Base-by-base conservation (phyloP, 1,140 invertebrate genomes). In the Dreissena rostriformis region DNA sequence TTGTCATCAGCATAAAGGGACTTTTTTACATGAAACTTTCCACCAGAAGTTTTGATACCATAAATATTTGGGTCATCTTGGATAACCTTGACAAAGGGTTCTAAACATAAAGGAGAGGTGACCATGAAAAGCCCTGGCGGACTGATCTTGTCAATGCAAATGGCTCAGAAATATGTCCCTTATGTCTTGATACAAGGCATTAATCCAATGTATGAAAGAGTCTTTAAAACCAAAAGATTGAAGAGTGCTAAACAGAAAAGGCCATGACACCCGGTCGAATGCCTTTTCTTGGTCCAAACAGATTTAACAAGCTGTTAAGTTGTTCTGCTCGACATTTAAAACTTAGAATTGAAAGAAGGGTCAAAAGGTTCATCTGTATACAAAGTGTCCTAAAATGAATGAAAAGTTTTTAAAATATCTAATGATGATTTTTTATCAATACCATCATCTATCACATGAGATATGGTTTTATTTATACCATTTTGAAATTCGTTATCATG, bases 41-140 rank as follows among this genome's bases (percentile, higher is more conserved):
- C 55, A 82, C 82, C 89, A n/a, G 87, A 86, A 8, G 88, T 26
- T 49, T 80, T 55, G 19, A 90, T 71, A 70, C 89, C 89, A 70
- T 67, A 68, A 51, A 89, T 89, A 24, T 79, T 15, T 10, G 24
- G 26, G 57, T 88, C 85, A 15, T 75, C 39, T 24, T 82, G 67
- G 0, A 82, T 78, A 80, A 82, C 86, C 17, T 52, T 84, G 12
- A 78, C 78, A 39, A 90, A 86, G n/a, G 90, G 90, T 72, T 94
- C 92, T 0, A 94, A 85, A 0, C 89, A 90, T 94, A 94, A 0
- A 93, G 82, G 0, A 94, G 70, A 0, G 91, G 90, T 68, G 91
- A 92, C 4, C 94, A 63, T 0, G 93, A 92, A 78, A 92, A 93
- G 8, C 94, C 93, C 82, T 94, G 93, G 11, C 87, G 85, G 0